Base-by-base conservation (phyloP, 2,113 vertebrate genomes). In the Hiodon alosoides region DNA sequence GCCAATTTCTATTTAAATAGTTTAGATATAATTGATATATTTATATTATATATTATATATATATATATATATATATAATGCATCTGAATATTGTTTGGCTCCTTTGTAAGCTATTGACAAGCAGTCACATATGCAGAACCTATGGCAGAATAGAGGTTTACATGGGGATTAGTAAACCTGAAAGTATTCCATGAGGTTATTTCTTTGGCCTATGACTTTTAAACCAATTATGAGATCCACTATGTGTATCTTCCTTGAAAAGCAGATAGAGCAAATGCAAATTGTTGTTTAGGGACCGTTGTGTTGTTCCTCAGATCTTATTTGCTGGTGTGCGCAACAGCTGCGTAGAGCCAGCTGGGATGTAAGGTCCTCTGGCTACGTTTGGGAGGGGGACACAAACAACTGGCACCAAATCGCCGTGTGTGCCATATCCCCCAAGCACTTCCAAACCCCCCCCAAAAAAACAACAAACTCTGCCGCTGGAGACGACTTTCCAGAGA, bases 301-400 rank as follows among this genome's bases (percentile, higher is more conserved):
- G 17, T 50, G 48, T 69, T 69, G 7, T 48, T 58, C 50, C 67
- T 69, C 46, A 47, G 50, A 76, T 47, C 46, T 53, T 46, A n/a
- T 53, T 62, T 64, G 67, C 67, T 69, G 64, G 83, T 86, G 83
- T 89, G 85, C 83, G 88, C 83, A 91, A 86, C 90, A 92, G 90
- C 91, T 92, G 91, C 89, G 87, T 88, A 80, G 80, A 85, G 81
- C 88, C 88, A 89, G 88, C 89, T 90, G 86, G 65, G 83, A 85
- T 84, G 85, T 78, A 80, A 86, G 85, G 86, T 89, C 88, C 88
- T 90, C 85, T 79, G 88, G 87, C 87, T 87, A 88, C 84, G 84
- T 88, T 91, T 90, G 88, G 86, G 89, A 85, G 75, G 81, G 31
- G 84, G 86, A 83, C 83, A 79, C 79, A 84, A 85, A 88, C 82